Percentiles rank a stretch among this genome's conserved stretches.
These are phyloP conservation scores for Coelopa pilipes DNA, from an alignment of 2,888 invertebrate genomes.

Conservation along the genomic window DNA sequence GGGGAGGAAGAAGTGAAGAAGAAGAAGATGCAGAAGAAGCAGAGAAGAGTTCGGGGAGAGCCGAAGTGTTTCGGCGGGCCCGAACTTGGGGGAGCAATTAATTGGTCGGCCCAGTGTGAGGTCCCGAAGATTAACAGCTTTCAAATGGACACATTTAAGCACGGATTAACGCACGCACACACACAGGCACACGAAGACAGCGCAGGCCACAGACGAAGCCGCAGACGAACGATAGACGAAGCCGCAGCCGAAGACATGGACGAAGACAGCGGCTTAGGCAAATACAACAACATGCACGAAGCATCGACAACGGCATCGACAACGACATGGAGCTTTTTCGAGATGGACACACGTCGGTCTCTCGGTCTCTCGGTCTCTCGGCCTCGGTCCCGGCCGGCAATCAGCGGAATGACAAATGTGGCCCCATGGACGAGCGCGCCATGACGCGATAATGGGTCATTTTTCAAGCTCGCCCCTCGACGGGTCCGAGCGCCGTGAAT, in stretches of 20 bases:
- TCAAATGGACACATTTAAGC: slow-evolving; percentile 35
- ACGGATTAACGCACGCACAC: slow-evolving; percentile 25
- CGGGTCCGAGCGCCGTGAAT: neutral
- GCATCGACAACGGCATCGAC: neutral
- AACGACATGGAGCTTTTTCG: too few relatives aligned
- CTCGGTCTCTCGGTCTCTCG: too few relatives aligned
- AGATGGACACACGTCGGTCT: too few relatives aligned
- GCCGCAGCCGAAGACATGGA: too few relatives aligned
- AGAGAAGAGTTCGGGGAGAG: too few relatives aligned
- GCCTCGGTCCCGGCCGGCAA: neutral
- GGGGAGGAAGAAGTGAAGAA: too few relatives aligned
- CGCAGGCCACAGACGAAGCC: too few relatives aligned
- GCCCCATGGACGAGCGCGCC: neutral
- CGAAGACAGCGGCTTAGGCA: too few relatives aligned
- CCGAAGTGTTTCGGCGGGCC: neutral
- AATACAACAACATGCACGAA: neutral
- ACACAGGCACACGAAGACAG: neutral
- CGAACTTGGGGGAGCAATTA: slow-evolving; percentile 51
- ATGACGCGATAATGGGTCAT: slow-evolving; percentile 33
- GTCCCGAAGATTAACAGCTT: slow-evolving; percentile 51
- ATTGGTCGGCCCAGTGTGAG: slow-evolving; percentile 60
- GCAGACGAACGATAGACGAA: too few relatives aligned
- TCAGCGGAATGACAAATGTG: slow-evolving; percentile 17
- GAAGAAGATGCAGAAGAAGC: too few relatives aligned
- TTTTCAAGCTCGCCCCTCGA: too few relatives aligned